Percentiles rank a stretch among this genome's conserved stretches.
phyloP scores from a whole-genome alignment of 1,140 invertebrate genomes.

The Notospermus geniculatus region DNA sequence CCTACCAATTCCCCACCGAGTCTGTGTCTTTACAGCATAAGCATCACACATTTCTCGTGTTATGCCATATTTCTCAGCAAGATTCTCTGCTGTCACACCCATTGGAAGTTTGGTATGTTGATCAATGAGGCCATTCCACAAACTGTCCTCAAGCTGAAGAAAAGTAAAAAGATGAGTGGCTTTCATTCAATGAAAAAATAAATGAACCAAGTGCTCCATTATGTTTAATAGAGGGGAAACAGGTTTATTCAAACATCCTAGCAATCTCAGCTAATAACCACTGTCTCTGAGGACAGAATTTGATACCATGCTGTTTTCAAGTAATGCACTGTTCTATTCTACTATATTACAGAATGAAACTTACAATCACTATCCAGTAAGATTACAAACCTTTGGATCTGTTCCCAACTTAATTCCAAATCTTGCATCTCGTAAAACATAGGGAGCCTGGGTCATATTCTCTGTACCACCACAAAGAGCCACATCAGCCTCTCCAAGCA shows the following conservation, averaged over 20 bases:
- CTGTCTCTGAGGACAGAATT: too few species aligned
- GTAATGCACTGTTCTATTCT: too few species aligned
- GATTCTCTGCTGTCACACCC: constrained; percentile 96
- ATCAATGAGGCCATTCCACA: constrained; percentile 92
- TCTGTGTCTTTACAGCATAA: constrained; percentile 78
- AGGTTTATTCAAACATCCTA: constrained; percentile 41
- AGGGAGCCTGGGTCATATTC: constrained; percentile 91
- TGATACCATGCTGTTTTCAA: too few species aligned
- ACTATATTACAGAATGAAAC: too few species aligned
- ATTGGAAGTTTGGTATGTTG: constrained; percentile 88
- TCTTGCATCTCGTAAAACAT: constrained; percentile 79
- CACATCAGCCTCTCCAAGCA: constrained; percentile 80
- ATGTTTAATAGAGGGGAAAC: constrained; percentile 5
- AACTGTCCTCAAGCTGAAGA: constrained; percentile 79
- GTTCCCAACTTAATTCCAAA: constrained; percentile 86
- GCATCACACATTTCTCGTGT: constrained; percentile 83
- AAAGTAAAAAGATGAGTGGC: constrained; percentile 3
- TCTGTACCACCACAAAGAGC: constrained; percentile 89
- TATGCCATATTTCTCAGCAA: constrained; percentile 87
- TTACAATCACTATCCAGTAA: too few species aligned
- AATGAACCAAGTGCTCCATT: not conserved
- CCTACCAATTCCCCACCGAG: constrained; percentile 66
- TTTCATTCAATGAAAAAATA: constrained; percentile 1
- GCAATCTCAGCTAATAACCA: too few species aligned
- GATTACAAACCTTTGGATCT: too few species aligned